Conservation (phyloP, 2,888 invertebrate genomes). For the Euzophera pinguis region DNA sequence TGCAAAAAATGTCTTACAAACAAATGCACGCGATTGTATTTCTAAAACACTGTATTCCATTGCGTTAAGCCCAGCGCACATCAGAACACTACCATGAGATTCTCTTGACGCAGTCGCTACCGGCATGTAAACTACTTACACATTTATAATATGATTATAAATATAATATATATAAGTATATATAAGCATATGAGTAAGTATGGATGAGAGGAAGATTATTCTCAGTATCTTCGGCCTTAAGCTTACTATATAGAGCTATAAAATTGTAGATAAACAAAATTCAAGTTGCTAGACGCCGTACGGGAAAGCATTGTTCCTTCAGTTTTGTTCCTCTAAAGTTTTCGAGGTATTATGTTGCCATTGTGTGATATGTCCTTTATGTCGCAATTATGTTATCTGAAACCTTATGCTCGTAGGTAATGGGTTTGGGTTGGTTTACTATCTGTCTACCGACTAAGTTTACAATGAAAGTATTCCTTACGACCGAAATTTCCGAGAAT, state of each 20-base stretch:
- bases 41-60: slow-evolving; percentile 4
- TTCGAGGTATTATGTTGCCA: neutral
- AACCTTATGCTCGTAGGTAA: slow-evolving; percentile 3
- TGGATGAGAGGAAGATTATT: too few relatives aligned
- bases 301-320: slow-evolving; percentile 4
- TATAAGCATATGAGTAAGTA: too few relatives aligned
- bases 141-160: too few relatives aligned
- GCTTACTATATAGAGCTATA: slow-evolving; percentile 5
- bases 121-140: too few relatives aligned
- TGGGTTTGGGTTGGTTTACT: neutral
- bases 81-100: too few relatives aligned
- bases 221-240: too few relatives aligned
- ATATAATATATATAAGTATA: too few relatives aligned
- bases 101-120: too few relatives aligned
- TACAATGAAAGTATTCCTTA: neutral
- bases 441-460: neutral
- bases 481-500: too few relatives aligned
- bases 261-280: slow-evolving; percentile 10
- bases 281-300: slow-evolving; percentile 2
- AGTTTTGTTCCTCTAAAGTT: slow-evolving; percentile 5
- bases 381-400: slow-evolving; percentile 6
- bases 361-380: slow-evolving; percentile 10
- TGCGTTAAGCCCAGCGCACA: slow-evolving; percentile 1
- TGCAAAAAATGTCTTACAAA: neutral
- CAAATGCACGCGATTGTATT: neutral